Conservation (phyloP, 2,113 vertebrate species). For the Helogale parvula region DNA sequence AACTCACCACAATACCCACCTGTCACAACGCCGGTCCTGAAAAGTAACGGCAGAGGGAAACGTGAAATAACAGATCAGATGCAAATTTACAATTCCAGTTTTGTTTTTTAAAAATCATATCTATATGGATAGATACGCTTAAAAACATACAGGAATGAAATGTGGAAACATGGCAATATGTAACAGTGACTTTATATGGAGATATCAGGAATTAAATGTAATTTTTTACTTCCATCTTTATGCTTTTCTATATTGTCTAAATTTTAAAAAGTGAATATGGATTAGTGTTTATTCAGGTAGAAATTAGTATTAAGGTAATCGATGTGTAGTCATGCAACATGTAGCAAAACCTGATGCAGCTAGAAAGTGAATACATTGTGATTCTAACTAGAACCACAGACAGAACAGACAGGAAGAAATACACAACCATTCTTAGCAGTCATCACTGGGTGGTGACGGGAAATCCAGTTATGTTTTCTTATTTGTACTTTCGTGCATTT, state of each 20-base stretch:
- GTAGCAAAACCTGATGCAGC: not conserved
- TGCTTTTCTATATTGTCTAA: not conserved
- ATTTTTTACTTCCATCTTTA: not conserved
- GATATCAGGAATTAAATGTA: not conserved
- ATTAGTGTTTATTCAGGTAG: not conserved
- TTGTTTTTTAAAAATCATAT: not conserved
- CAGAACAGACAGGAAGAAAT: not conserved
- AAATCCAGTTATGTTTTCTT: not conserved
- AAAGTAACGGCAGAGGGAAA: not conserved
- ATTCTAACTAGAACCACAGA: not conserved
- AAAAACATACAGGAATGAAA: not conserved
- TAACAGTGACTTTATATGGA: not conserved
- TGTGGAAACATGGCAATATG: not conserved
- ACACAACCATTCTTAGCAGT: not conserved
- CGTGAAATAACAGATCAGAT: not conserved
- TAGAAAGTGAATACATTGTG: not conserved
- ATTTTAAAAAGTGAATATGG: not conserved
- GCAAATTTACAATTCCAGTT: not conserved
- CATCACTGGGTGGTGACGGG: not conserved
- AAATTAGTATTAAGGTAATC: not conserved
- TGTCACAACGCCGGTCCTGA: not conserved
- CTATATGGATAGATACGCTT: not conserved
- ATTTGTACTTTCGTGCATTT: not conserved
- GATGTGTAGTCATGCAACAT: not conserved
- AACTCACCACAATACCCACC: not conserved